phyloP scores from a whole-genome alignment of 2,888 invertebrate species.

The Eudasyphora cyanicolor region DNA sequence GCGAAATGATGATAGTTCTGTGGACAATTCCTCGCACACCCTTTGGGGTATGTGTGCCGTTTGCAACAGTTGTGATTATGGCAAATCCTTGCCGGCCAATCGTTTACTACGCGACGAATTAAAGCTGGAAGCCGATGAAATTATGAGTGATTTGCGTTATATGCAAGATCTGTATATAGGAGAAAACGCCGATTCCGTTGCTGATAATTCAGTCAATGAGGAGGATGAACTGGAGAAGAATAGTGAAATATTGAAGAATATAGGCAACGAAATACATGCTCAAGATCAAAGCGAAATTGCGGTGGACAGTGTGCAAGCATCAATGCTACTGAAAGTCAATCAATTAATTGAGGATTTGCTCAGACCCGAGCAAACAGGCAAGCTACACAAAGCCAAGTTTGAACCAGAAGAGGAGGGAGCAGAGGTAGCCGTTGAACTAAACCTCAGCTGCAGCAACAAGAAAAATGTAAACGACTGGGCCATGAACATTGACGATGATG shows the following conservation, averaged over 20 bases:
- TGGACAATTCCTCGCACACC: conserved; percentile 67
- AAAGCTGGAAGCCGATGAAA: conserved; percentile 74
- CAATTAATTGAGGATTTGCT: conserved; percentile 74
- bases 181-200: conserved; percentile 63
- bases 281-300: background rate
- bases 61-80: conserved; percentile 71
- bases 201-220: conserved; percentile 48
- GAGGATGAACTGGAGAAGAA: conserved; percentile 51
- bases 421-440: too few species aligned
- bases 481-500: conserved; percentile 41
- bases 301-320: conserved; percentile 33
- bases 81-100: conserved; percentile 74
- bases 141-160: conserved; percentile 75
- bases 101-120: conserved; percentile 74
- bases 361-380: conserved; percentile 69
- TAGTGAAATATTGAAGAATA: conserved; percentile 35
- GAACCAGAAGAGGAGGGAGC: background rate
- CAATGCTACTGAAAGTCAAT: conserved; percentile 72
- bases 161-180: conserved; percentile 77
- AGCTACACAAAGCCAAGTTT: background rate
- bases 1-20: conserved; percentile 49
- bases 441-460: background rate
- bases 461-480: conserved; percentile 11
- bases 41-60: conserved; percentile 76
- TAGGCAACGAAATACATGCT: background rate